Evolutionary conservation across 2,888 invertebrate species (phyloP), one percentile per base, ranked within the genome.

Genomic region (Acleris cristana): DNA sequence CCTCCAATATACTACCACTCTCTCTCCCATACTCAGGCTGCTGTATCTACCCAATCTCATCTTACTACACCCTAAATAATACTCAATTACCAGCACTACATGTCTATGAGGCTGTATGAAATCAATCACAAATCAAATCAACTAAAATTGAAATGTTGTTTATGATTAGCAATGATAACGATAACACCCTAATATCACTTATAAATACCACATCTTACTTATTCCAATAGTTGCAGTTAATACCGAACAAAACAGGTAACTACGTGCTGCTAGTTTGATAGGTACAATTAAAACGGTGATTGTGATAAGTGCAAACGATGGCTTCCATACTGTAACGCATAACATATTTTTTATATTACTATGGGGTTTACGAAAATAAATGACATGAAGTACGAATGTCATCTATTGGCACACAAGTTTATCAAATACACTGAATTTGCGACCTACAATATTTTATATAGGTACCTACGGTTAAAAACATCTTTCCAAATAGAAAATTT

Each of bases 351-450:
- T 44, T 18, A 49, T 34, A 61, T 51, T 51, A 44, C 19, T 44
- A 44, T 45, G 8, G 61, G 57, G 19, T 55, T 51, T 66, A 61
- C 18, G 19, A 30, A 26, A 56, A 51, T 51, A 51, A 30, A 44
- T 12, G 21, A 52, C 26, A 56, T 51, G 19, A 16, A 21, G 44
- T 23, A 55, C 21, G 56, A n/a, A 44, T 44, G 12, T 62, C 52
- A 76, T 76, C 74, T 79, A 82, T 85, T 85, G 85, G 85, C 85
- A 85, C 85, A 81, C 76, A 76, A 78, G 79, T 79, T 75, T 78
- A 72, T 77, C 59, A 70, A 69, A 66, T 68, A 45, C 34, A 14
- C 2, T 48, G 21, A 53, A 18, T n/a, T 18, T 23, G 18, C 21
- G 30, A 52, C 49, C 34, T 48, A 49, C 21, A 26, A 49, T 48